Percentiles rank a stretch among this genome's conserved stretches.
Conservation (phyloP, 2,797 vertebrate species). For the Microcaecilia unicolor region DNA sequence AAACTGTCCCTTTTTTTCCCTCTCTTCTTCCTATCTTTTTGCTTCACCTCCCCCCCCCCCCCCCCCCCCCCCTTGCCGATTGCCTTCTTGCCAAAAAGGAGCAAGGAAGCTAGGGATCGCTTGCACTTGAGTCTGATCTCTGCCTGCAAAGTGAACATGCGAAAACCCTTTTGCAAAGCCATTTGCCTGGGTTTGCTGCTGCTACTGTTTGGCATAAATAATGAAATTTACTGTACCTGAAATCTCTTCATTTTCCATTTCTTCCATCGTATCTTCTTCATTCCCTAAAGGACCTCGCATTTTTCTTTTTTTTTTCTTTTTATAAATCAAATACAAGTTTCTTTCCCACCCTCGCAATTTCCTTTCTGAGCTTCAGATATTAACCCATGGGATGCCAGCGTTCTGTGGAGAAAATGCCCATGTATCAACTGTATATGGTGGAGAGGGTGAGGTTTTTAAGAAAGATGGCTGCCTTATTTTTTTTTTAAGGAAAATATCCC, state of each 20-base stretch:
- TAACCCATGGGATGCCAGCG: conserved; percentile 65
- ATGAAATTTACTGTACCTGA: conserved; percentile 78
- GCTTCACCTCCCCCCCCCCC: background rate
- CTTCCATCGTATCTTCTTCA: conserved; percentile 84
- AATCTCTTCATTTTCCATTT: conserved; percentile 85
- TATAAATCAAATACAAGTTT: conserved; percentile 2
- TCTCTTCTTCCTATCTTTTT: too few relatives aligned
- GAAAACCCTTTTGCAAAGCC: too few relatives aligned
- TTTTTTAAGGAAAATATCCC: conserved; percentile 14
- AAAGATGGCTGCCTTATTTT: conserved; percentile 52
- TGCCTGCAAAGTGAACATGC: background rate
- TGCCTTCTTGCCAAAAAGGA: background rate
- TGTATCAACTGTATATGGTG: conserved; percentile 38
- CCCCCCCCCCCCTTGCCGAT: background rate
- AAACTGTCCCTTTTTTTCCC: background rate
- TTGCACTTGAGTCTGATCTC: background rate
- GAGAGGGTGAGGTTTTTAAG: conserved; percentile 35
- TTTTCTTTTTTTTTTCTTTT: conserved; percentile 33
- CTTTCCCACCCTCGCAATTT: conserved; percentile 43
- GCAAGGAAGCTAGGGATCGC: background rate
- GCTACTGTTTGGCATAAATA: too few relatives aligned
- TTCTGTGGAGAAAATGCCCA: conserved; percentile 45
- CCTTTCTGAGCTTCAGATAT: conserved; percentile 9
- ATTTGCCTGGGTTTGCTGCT: background rate
- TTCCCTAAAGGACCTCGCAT: conserved; percentile 88